Evolutionary conservation across 1,140 invertebrate genomes (phyloP).

Genomic region (Saccostrea glomerata): DNA sequence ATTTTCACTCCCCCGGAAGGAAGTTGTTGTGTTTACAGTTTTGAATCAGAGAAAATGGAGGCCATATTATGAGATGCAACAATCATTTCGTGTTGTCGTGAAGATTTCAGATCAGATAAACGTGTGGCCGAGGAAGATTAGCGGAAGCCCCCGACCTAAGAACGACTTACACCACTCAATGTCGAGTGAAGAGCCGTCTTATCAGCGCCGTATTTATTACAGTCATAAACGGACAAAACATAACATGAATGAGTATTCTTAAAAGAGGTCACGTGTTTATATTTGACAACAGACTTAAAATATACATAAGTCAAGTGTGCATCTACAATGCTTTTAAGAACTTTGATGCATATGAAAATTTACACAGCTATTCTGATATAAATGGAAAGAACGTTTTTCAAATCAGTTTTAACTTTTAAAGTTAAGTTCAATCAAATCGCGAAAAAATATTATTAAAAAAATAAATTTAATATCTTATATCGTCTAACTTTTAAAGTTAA

Average conservation of each 20-base stretch:
- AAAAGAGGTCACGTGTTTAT: not conserved
- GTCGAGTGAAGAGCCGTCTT: not conserved
- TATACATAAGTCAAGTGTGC: not conserved
- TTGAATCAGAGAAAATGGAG: constrained; percentile 24
- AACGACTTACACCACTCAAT: not conserved
- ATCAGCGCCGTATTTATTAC: not conserved
- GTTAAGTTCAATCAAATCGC: no score
- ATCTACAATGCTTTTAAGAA: no score
- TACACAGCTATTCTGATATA: no score
- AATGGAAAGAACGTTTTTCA: no score
- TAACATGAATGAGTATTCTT: not conserved
- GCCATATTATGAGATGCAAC: constrained; percentile 19
- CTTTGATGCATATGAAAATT: no score
- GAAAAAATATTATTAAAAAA: no score
- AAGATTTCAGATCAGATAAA: not conserved
- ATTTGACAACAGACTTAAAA: not conserved
- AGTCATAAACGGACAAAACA: not conserved
- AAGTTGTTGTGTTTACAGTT: constrained; percentile 28
- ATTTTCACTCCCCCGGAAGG: constrained; percentile 22
- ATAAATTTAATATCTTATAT: no score
- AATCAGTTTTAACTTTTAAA: no score
- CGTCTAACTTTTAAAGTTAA: no score
- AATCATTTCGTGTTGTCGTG: constrained; percentile 21
- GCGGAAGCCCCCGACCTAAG: constrained; percentile 17
- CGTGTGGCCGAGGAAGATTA: not conserved